Evolutionary conservation across 2,888 invertebrate genomes (phyloP).

Genomic region (Archaeoteleia sp.): DNA sequence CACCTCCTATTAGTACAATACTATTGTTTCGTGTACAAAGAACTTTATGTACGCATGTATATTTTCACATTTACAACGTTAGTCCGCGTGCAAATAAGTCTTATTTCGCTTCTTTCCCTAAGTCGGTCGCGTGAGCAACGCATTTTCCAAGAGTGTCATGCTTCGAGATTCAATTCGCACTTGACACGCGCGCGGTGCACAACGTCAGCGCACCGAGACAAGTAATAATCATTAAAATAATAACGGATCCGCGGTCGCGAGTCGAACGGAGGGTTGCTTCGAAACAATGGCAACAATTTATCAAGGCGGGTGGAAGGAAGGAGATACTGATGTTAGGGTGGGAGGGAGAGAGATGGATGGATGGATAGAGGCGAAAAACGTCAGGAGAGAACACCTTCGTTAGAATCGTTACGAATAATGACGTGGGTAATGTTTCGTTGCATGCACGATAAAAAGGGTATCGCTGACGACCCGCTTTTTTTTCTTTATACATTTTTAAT

Average conservation of each 20-base stretch:
- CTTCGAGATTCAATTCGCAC: no score
- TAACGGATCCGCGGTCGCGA: constrained; percentile 15
- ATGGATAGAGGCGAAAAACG: neutral
- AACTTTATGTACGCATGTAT: no score
- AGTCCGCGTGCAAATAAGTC: no score
- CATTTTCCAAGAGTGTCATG: no score
- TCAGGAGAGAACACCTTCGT: constrained; percentile 6
- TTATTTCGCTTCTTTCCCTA: no score
- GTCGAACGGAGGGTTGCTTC: constrained; percentile 3
- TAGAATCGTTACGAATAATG: constrained; percentile 9
- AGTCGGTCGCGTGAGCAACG: no score
- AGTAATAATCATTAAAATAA: constrained; percentile 18
- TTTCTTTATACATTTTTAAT: neutral
- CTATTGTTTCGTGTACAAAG: no score
- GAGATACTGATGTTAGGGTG: no score
- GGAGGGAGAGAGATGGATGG: no score
- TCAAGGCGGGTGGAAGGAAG: constrained; percentile 1
- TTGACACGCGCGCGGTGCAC: neutral
- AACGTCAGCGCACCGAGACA: constrained; percentile 6
- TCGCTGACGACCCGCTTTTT: constrained; percentile 4
- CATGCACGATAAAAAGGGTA: neutral
- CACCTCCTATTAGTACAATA: no score
- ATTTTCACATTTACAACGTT: no score
- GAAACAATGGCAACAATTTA: constrained; percentile 15
- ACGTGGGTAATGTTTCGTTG: constrained; percentile 12